Base-by-base conservation (phyloP, 2,113 vertebrate species). In the Oncorhynchus kisutch region DNA sequence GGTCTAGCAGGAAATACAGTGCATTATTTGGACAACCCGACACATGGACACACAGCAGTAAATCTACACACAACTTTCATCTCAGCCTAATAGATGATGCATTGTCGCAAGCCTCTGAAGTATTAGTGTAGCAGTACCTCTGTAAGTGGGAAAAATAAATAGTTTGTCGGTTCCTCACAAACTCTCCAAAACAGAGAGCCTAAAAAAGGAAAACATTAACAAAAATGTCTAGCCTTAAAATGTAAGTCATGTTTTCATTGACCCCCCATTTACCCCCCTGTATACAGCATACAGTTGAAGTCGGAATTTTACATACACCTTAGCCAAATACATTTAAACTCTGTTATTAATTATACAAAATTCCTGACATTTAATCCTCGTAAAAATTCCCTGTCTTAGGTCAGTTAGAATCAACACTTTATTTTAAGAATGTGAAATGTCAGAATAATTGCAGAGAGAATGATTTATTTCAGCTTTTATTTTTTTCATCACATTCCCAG, bases 1-100 rank as follows among this genome's bases (percentile, higher is more conserved):
- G 29, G 73, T 14, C 16, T 70, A 4, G 8, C 74, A 76, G 74
- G 73, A 83, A 89, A 87, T 83, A 81, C 67, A 75, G 85, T n/a
- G 16, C 70, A 73, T 77, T 49, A 76, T 80, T 67, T 72, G 31
- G 65, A 82, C 49, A 81, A 71, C n/a, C 45, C 60, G 65, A 72
- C 25, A 76, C 67, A 29, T n/a, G 70, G 59, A 20, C 60, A 77
- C 5, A 67, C 59, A 73, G 13, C 1, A 67, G 66, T 72, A 77
- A 39, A 70, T 9, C 67, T 69, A 3, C 68, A 51, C 74, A 70
- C 68, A 82, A 31, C 81, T 65, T 71, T 64, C 74, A 73, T 45
- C 24, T 22, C n/a, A 31, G 59, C 34, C 71, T 79, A 45, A 24
- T 12, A 7, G 57, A 78, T 75, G 25, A 16, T 77, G 48, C 77